These are phyloP conservation scores for Atlantisia rogersi DNA, from an alignment of 2,113 vertebrate species.

Conservation along the genomic window DNA sequence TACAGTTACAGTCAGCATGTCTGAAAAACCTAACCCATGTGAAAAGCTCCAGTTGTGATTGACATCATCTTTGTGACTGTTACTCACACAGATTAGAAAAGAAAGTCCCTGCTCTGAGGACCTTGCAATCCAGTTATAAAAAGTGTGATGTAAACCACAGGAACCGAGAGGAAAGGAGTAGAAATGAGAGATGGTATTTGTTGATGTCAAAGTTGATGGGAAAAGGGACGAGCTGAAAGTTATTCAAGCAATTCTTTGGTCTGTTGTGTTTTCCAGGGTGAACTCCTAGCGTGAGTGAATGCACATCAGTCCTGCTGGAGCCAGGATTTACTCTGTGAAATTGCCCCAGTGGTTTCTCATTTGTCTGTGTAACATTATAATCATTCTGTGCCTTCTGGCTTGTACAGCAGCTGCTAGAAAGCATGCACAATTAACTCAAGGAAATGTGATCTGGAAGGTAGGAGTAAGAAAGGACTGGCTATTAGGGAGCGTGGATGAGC, in stretches of 20 bases:
- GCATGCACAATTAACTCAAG: background rate
- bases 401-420: background rate
- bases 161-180: background rate
- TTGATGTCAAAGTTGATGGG: background rate
- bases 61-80: accelerated
- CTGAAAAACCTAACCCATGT: background rate
- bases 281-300: background rate
- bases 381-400: background rate
- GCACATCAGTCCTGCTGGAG: background rate
- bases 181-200: background rate
- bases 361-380: background rate
- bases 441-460: background rate
- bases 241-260: background rate
- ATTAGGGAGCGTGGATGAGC: background rate
- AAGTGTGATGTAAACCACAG: background rate
- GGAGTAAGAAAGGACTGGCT: background rate
- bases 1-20: accelerated
- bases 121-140: background rate
- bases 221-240: background rate
- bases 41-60: background rate
- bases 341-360: background rate
- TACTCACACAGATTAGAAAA: background rate
- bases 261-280: background rate
- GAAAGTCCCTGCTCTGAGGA: background rate
- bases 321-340: background rate